phyloP scores from a whole-genome alignment of 2,113 vertebrate species.

The Solea senegalensis region DNA sequence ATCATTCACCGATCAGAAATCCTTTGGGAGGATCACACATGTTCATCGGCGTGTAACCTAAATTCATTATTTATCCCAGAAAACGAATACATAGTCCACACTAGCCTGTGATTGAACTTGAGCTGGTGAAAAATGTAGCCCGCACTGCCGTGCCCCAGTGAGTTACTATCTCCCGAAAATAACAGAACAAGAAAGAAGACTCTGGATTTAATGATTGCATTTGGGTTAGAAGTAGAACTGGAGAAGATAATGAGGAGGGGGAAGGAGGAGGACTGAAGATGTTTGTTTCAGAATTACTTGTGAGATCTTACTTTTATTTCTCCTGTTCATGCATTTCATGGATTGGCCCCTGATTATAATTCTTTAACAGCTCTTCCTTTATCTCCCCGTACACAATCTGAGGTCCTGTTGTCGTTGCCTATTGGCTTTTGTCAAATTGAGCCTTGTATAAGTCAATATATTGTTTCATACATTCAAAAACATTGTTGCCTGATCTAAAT shows the following conservation, averaged over 20 bases:
- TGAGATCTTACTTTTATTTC: not conserved
- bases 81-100: conserved; percentile 67
- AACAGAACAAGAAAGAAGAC: conserved; percentile 26
- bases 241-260: conserved; percentile 44
- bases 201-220: conserved; percentile 61
- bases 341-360: not conserved
- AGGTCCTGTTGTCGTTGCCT: not conserved
- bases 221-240: conserved; percentile 51
- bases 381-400: conserved; percentile 1
- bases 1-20: conserved; percentile 55
- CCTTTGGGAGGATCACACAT: conserved; percentile 42
- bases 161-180: conserved; percentile 47
- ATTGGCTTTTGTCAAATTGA: not conserved
- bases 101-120: conserved; percentile 68
- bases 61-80: conserved; percentile 75
- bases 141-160: conserved; percentile 33
- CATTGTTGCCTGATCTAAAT: not conserved
- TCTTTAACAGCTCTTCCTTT: not conserved
- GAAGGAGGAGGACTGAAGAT: not conserved
- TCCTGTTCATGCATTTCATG: conserved; percentile 15
- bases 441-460: not conserved
- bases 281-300: conserved; percentile 15
- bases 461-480: not conserved
- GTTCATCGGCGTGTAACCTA: conserved; percentile 67
- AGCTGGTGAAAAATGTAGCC: conserved; percentile 65